phyloP scores from a whole-genome alignment of 1,140 invertebrate species.

The Lepidostoma basale region DNA sequence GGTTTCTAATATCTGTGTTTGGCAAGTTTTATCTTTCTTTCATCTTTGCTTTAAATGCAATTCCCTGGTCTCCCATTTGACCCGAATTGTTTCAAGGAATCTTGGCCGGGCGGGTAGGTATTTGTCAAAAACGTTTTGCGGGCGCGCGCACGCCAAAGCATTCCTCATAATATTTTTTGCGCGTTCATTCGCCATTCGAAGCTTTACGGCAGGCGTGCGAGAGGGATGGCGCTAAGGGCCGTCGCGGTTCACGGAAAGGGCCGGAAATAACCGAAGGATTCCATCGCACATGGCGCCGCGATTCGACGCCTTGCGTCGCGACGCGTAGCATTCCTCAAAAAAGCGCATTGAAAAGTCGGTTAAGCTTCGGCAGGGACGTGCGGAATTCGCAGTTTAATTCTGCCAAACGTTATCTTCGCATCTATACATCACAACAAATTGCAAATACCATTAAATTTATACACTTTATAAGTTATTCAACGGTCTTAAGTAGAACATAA shows the following conservation, averaged over 20 bases:
- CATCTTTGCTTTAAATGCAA: neutral
- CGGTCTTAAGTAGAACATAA: no score
- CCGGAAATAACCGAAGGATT: constrained; percentile 13
- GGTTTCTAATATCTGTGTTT: no score
- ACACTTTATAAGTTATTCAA: no score
- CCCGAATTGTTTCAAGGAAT: constrained; percentile 11
- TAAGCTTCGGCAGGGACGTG: neutral
- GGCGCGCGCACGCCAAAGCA: neutral
- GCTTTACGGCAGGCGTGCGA: neutral
- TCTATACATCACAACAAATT: no score
- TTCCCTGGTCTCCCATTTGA: constrained; percentile 5
- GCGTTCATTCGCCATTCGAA: constrained; percentile 5
- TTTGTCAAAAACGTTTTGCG: neutral
- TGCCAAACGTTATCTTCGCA: no score
- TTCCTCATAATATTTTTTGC: constrained; percentile 6
- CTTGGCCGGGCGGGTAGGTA: neutral
- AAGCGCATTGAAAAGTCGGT: neutral
- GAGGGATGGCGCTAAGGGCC: neutral
- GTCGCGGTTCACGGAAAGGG: neutral
- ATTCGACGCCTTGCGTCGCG: neutral
- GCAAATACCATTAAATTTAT: no score
- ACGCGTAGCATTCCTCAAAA: constrained; percentile 9
- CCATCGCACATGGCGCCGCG: neutral
- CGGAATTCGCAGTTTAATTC: no score
- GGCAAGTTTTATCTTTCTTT: neutral